Percentiles rank a stretch among this genome's conserved stretches.
Evolutionary conservation across 1,140 invertebrate species (phyloP).

Genomic region (Antheraea mylitta): DNA sequence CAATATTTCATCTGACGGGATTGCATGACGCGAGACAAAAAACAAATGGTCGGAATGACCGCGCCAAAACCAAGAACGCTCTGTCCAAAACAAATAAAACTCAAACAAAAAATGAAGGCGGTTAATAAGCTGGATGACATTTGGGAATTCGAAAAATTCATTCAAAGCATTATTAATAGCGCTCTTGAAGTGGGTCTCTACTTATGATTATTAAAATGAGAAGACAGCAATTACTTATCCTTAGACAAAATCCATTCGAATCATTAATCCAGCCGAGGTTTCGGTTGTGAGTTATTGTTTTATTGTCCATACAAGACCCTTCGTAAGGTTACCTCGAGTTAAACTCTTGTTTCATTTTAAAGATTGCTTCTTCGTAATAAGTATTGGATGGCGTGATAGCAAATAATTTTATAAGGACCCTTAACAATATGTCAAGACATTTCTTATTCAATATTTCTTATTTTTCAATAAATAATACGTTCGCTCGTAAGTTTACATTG

Average conservation of each 20-base stretch:
- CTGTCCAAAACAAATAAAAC: conserved; percentile 71
- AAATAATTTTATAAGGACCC: conserved; percentile 77
- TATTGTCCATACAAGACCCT: conserved; percentile 48
- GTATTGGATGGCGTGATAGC: conserved; percentile 71
- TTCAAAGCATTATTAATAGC: conserved; percentile 74
- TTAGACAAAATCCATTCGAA: conserved; percentile 47
- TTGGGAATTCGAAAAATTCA: conserved; percentile 76
- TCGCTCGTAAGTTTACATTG: conserved; percentile 73
- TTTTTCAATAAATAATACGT: conserved; percentile 75
- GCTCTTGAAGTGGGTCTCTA: conserved; percentile 51
- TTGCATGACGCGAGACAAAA: conserved; percentile 71
- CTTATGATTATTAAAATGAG: conserved; percentile 61
- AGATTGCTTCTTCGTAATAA: conserved; percentile 66
- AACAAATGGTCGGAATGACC: conserved; percentile 70
- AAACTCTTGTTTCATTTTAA: conserved; percentile 52
- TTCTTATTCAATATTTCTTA: conserved; percentile 62
- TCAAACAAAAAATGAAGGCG: conserved; percentile 72
- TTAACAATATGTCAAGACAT: conserved; percentile 75
- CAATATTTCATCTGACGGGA: conserved; percentile 72
- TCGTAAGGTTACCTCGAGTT: conserved; percentile 43
- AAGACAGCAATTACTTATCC: conserved; percentile 58
- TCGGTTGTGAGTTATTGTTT: conserved; percentile 50
- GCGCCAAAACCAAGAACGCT: conserved; percentile 75
- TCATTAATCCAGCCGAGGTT: conserved; percentile 40
- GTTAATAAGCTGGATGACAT: conserved; percentile 79